Base-by-base conservation (phyloP, 2,113 vertebrate genomes). In the Cryptotis parvus region DNA sequence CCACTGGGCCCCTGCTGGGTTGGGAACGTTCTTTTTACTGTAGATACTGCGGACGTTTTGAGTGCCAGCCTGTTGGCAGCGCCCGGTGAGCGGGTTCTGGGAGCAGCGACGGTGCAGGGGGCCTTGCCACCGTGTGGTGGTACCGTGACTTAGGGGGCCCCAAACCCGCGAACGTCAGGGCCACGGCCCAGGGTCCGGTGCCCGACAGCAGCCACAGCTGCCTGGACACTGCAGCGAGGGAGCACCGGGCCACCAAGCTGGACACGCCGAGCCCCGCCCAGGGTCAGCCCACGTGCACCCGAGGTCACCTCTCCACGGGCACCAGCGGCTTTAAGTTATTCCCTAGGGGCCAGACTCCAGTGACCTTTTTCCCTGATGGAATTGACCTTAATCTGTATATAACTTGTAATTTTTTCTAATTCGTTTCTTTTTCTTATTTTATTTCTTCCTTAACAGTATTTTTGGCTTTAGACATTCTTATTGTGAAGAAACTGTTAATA, bases 381-480 rank as follows among this genome's bases (percentile, higher is more conserved):
- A 98, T 98, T 98, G 91, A 95, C 97, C 97, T 98, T 98, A 97
- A 98, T 97, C 98, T 98, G 97, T 98, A 98, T 92, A 98, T 97
- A 98, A 95, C 97, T 97, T 97, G 97, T 97, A 93, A 98, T 98
- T 98, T 98, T 96, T 96, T 93, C 96, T 96, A 91, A 97, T 96
- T 94, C 70, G 63, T 94, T 95, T 97, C 93, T 92, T 96, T 96
- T 97, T 97, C 97, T 95, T 98, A 97, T 98, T 98, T 98, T 97
- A 97, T 98, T 98, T 98, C 97, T 97, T 98, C 98, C 98, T 98
- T 98, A 98, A 98, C 99, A 99, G 99, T 99, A 99, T 99, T 99
- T 96, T 97, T 97, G 96, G 94, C 96, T 76, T 97, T 97, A 97
- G 97, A 74, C 96, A 78, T 96, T 97, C 94, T 96, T 96, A 90